Evolutionary conservation across 2,888 invertebrate species (phyloP).

Genomic region (Creontiades dilutus): DNA sequence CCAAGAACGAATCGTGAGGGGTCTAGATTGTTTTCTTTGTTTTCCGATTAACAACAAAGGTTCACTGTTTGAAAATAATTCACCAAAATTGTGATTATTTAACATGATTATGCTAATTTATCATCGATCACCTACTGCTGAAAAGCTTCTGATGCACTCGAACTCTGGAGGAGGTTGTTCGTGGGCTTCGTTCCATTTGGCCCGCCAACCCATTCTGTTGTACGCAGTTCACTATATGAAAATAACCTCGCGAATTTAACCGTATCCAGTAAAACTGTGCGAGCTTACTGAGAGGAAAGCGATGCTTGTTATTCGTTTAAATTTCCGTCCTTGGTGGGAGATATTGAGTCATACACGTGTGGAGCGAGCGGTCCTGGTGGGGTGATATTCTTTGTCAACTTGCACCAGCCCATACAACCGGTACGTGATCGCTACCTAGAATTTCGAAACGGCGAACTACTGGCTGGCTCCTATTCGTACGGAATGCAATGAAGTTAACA

Average conservation of each 20-base stretch:
- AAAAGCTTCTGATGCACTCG: not conserved
- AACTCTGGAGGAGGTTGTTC: slow-evolving; percentile 29
- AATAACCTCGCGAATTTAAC: too few relatives aligned
- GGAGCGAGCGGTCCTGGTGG: not conserved
- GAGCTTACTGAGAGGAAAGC: not conserved
- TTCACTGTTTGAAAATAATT: too few relatives aligned
- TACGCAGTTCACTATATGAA: not conserved
- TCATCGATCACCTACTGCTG: not conserved
- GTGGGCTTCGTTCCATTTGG: slow-evolving; percentile 56
- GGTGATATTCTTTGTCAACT: not conserved
- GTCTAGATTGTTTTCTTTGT: too few relatives aligned
- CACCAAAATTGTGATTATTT: too few relatives aligned
- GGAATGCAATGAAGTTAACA: not conserved
- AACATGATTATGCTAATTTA: too few relatives aligned
- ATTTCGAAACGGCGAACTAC: not conserved
- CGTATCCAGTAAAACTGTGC: not conserved
- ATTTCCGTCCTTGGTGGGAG: not conserved
- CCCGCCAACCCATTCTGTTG: slow-evolving; percentile 50
- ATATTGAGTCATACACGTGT: not conserved
- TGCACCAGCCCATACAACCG: not conserved
- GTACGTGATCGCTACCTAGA: not conserved
- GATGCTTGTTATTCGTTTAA: not conserved
- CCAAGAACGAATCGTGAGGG: too few relatives aligned
- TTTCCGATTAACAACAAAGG: too few relatives aligned
- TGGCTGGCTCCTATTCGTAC: not conserved